Evolutionary conservation across 1,140 invertebrate genomes (phyloP), one percentile per base, ranked within the genome.

Genomic region (Nixonia krombeini): DNA sequence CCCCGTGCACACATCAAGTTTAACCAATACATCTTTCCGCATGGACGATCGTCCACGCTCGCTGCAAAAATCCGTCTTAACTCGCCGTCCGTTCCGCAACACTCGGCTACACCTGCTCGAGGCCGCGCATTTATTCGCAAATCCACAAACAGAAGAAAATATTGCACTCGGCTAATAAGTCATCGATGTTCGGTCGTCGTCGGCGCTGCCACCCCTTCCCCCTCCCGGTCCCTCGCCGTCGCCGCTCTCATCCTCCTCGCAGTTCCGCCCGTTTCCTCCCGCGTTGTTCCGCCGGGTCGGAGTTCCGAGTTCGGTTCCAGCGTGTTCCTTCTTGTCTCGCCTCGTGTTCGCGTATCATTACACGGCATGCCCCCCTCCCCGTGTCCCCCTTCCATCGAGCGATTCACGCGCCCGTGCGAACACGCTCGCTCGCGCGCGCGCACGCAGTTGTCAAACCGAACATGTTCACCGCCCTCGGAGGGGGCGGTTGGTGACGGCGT

Each of bases 81-180:
- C n/a, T n/a, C n/a, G n/a, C n/a, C n/a, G n/a, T n/a, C n/a, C n/a
- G n/a, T n/a, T n/a, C n/a, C n/a, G n/a, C n/a, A n/a, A n/a, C n/a
- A n/a, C n/a, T n/a, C n/a, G n/a, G n/a, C n/a, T n/a, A n/a, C n/a
- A n/a, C n/a, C n/a, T n/a, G n/a, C n/a, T n/a, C n/a, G n/a, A n/a
- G n/a, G n/a, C n/a, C 53, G 51, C 53, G 65, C 53, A 69, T 69
- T 59, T 65, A 69, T 70, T 58, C 46, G 33, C 66, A 70, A 53
- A 49, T 72, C 58, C 49, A 65, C 53, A 51, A 68, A 69, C 65
- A 46, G 47, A 35, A 31, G 42, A 31, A 37, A 52, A 69, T 42
- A 55, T 72, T 52, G 55, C 53, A 59, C 47, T 58, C 59, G 33
- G 55, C 61, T 72, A 72, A 72, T 72, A 72, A 72, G 70, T 65